Evolutionary conservation across 1,140 invertebrate genomes (phyloP).

Genomic region (Nebria ingens): DNA sequence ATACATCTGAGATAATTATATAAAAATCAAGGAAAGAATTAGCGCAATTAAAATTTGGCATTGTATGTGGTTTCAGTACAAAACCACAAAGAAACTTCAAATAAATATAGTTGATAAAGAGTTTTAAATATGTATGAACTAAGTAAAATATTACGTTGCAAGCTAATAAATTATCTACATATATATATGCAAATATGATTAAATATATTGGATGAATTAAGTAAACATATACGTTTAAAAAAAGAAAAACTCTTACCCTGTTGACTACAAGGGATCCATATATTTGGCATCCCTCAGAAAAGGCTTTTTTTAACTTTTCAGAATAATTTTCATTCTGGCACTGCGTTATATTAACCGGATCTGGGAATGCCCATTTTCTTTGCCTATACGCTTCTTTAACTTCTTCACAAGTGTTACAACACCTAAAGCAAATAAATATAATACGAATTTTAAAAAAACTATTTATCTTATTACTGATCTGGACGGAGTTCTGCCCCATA

Average conservation of each 20-base stretch:
- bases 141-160: too few relatives aligned
- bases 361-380: conserved; percentile 77
- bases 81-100: too few relatives aligned
- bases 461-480: conserved; percentile 37
- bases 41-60: too few relatives aligned
- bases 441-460: not conserved
- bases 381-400: conserved; percentile 84
- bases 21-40: too few relatives aligned
- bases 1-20: too few relatives aligned
- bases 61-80: too few relatives aligned
- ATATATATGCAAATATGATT: too few relatives aligned
- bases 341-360: conserved; percentile 72
- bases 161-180: too few relatives aligned
- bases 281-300: conserved; percentile 87
- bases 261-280: conserved; percentile 94
- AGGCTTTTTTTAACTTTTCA: conserved; percentile 60
- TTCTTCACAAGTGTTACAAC: conserved; percentile 95
- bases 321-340: conserved; percentile 74
- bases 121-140: too few relatives aligned
- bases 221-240: not conserved
- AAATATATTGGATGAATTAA: too few relatives aligned
- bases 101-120: too few relatives aligned
- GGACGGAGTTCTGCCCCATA: conserved; percentile 33
- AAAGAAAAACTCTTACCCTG: conserved; percentile 47
- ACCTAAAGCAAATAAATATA: conserved; percentile 45